phyloP scores from a whole-genome alignment of 2,888 invertebrate genomes.

The Exocentrus adspersus region DNA sequence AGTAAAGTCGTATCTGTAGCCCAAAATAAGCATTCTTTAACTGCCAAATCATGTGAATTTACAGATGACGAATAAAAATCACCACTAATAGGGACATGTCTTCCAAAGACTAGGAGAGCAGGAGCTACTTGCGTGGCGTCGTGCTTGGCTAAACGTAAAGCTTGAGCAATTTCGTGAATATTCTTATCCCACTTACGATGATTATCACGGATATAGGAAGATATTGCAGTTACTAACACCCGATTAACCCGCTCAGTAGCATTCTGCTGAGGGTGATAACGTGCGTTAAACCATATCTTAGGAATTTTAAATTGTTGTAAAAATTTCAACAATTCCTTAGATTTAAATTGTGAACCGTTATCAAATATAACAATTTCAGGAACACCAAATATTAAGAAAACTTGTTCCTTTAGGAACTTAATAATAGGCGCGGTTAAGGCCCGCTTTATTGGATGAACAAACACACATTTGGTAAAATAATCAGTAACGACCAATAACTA shows the following conservation, averaged over 20 bases:
- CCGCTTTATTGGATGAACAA: constrained; percentile 38
- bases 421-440: constrained; percentile 33
- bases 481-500: constrained; percentile 39
- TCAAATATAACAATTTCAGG: constrained; percentile 42
- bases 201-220: constrained; percentile 25
- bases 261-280: constrained; percentile 28
- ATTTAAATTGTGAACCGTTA: constrained; percentile 49
- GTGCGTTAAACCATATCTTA: constrained; percentile 16
- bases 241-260: constrained; percentile 23
- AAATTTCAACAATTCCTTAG: constrained; percentile 14
- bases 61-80: too few relatives aligned
- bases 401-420: constrained; percentile 34
- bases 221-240: constrained; percentile 10
- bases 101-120: too few relatives aligned
- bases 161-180: constrained; percentile 22
- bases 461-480: constrained; percentile 38
- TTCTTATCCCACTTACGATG: constrained; percentile 14
- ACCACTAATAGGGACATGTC: too few relatives aligned
- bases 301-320: not conserved
- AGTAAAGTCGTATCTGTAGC: too few relatives aligned
- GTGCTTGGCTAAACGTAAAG: too few relatives aligned
- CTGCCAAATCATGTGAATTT: too few relatives aligned
- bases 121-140: too few relatives aligned
- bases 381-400: constrained; percentile 50
- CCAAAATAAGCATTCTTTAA: too few relatives aligned